phyloP scores from a whole-genome alignment of 2,888 invertebrate genomes.

The Pseudococcus jackbeardsleyi region DNA sequence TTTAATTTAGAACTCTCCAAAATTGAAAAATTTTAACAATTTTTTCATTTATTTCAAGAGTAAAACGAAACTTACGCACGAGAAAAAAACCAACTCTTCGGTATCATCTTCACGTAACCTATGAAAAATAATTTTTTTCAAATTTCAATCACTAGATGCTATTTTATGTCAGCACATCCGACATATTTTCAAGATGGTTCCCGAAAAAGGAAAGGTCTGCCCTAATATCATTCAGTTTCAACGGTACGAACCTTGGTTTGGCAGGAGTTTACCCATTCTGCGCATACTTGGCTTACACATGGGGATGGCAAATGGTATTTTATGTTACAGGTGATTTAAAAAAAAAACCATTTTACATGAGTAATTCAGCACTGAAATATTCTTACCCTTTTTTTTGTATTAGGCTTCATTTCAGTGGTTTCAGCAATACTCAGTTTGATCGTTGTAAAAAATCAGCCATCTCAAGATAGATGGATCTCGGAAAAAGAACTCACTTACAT shows the following conservation, averaged over 20 bases:
- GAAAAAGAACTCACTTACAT: slow-evolving; percentile 13
- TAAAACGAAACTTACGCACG: no score
- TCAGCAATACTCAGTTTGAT: neutral
- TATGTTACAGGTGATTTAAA: slow-evolving; percentile 17
- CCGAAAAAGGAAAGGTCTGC: neutral
- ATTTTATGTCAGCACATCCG: neutral
- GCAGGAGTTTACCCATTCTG: neutral
- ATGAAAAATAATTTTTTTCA: no score
- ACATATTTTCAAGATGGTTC: slow-evolving; percentile 16
- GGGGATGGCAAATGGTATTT: neutral
- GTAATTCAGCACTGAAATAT: neutral
- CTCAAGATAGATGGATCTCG: slow-evolving; percentile 17
- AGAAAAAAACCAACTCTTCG: no score
- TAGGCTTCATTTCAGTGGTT: neutral
- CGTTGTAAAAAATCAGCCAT: neutral
- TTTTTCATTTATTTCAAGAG: no score
- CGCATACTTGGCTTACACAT: neutral
- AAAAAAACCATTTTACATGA: neutral
- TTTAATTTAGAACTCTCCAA: no score
- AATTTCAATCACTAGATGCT: neutral
- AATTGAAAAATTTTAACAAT: no score
- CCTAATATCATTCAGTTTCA: neutral
- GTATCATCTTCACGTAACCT: no score
- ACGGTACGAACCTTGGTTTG: neutral
- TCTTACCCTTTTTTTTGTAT: neutral